phyloP scores from a whole-genome alignment of 1,140 invertebrate species.

The Trissolcus basalis region DNA sequence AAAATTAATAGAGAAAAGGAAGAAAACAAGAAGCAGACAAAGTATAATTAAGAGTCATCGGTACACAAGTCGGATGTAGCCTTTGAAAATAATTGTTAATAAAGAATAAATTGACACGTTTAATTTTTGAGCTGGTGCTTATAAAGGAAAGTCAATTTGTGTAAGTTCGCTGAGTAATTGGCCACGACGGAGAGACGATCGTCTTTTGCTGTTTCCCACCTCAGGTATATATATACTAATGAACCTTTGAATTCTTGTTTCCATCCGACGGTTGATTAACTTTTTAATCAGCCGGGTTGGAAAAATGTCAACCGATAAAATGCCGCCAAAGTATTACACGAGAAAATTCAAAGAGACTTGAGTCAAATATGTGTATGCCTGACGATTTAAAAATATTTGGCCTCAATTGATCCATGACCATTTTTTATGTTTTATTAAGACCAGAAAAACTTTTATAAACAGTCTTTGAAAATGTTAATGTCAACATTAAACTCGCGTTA shows the following conservation, averaged over 20 bases:
- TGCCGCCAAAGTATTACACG: constrained; percentile 45
- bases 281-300: constrained; percentile 58
- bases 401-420: no score
- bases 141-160: constrained; percentile 57
- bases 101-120: constrained; percentile 49
- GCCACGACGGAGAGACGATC: constrained; percentile 15
- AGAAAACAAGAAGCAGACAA: neutral
- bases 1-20: constrained; percentile 26
- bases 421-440: no score
- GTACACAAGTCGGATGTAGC: constrained; percentile 41
- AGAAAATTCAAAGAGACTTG: neutral
- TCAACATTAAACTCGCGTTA: no score
- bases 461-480: no score
- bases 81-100: constrained; percentile 51
- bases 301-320: constrained; percentile 58
- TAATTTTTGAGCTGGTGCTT: constrained; percentile 49
- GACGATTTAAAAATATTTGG: no score
- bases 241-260: constrained; percentile 59
- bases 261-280: constrained; percentile 61
- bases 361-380: neutral
- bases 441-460: no score
- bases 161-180: constrained; percentile 59
- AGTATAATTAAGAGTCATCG: constrained; percentile 50
- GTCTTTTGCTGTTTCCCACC: neutral
- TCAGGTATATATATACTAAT: constrained; percentile 29